Percentiles rank a stretch among this genome's conserved stretches.
Conservation (phyloP, 2,888 invertebrate genomes). For the Catotricha subobsoleta region DNA sequence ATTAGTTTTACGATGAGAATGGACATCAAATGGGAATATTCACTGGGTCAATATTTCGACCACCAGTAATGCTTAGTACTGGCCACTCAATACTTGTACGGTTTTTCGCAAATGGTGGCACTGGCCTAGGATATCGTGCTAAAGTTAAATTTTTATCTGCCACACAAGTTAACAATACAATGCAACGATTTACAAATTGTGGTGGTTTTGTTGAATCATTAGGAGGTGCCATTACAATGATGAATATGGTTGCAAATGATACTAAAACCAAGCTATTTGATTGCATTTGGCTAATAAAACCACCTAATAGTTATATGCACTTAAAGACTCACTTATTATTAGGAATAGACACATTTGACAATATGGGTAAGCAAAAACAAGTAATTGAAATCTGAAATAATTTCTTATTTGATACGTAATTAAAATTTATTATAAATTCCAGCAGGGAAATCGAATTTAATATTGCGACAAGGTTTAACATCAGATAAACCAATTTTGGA, state of each 20-base stretch:
- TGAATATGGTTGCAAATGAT: constrained; percentile 46
- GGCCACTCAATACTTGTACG: constrained; percentile 43
- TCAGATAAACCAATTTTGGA: constrained; percentile 43
- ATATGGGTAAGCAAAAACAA: constrained; percentile 32
- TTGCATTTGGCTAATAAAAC: constrained; percentile 53
- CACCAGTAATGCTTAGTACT: constrained; percentile 43
- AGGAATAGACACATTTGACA: constrained; percentile 37
- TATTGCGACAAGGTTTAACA: constrained; percentile 47
- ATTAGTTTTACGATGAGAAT: constrained; percentile 50
- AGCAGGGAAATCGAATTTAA: constrained; percentile 42
- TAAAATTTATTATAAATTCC: constrained; percentile 11
- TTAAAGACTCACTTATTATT: constrained; percentile 48
- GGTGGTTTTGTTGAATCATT: constrained; percentile 51
- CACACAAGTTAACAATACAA: background rate
- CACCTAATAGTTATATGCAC: constrained; percentile 39
- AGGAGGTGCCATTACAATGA: constrained; percentile 57
- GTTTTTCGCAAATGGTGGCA: constrained; percentile 52
- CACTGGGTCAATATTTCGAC: constrained; percentile 47
- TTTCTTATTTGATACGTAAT: background rate
- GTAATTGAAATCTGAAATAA: background rate
- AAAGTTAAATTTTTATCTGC: constrained; percentile 24
- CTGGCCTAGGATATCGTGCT: constrained; percentile 46
- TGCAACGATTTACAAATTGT: constrained; percentile 33
- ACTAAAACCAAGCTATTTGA: constrained; percentile 39
- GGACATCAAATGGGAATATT: constrained; percentile 44